These are phyloP conservation scores for Anoplopoma fimbria DNA, from an alignment of 2,113 vertebrate genomes.

Conservation along the genomic window DNA sequence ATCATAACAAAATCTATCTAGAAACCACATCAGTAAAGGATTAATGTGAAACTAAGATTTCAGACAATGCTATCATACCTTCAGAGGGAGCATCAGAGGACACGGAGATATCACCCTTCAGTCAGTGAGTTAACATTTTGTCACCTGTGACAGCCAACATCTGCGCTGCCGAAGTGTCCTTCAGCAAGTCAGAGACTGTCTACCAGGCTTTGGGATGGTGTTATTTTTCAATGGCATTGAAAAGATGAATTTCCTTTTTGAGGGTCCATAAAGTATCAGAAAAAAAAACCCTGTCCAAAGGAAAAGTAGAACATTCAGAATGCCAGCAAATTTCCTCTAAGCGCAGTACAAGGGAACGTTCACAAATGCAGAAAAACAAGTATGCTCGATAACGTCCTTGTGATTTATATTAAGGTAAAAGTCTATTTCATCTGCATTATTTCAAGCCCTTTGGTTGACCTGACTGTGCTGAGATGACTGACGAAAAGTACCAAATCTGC, in stretches of 20 bases:
- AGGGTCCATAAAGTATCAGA: slow-evolving; percentile 13
- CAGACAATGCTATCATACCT: neutral
- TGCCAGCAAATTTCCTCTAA: slow-evolving; percentile 1
- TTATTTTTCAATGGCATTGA: slow-evolving; percentile 23
- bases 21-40: neutral
- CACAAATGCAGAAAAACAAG: neutral
- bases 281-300: neutral
- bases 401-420: slow-evolving; percentile 15
- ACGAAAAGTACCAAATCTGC: neutral
- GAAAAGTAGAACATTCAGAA: slow-evolving; percentile 16
- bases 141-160: slow-evolving; percentile 3
- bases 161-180: slow-evolving; percentile 25
- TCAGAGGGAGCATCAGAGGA: neutral
- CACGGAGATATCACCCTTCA: neutral
- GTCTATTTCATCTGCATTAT: slow-evolving; percentile 24
- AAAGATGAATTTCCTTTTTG: slow-evolving; percentile 16
- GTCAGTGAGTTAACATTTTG: slow-evolving; percentile 9
- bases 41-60: neutral
- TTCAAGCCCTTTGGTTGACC: slow-evolving; percentile 10
- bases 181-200: slow-evolving; percentile 26
- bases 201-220: slow-evolving; percentile 9
- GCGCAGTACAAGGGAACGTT: neutral
- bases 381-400: neutral
- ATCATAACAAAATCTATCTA: neutral
- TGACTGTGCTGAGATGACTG: neutral